These are phyloP conservation scores for Ptychochromis oligacanthus DNA, from an alignment of 2,113 vertebrate genomes.

Conservation along the genomic window DNA sequence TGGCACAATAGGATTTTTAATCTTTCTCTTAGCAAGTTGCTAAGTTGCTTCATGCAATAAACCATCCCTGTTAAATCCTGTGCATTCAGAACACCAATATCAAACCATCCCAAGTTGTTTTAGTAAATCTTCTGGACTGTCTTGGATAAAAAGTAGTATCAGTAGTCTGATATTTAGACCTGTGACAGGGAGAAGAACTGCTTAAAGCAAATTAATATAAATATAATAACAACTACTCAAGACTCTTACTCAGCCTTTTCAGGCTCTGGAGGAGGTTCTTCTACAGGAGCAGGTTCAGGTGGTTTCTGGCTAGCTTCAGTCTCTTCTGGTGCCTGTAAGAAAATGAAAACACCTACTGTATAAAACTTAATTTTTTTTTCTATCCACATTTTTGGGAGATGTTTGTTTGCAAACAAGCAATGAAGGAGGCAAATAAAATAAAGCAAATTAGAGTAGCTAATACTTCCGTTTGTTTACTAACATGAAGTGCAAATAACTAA, in stretches of 20 bases:
- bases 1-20: neutral
- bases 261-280: slow-evolving; percentile 77
- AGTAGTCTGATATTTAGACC: neutral
- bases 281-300: slow-evolving; percentile 67
- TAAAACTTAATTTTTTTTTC: neutral
- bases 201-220: neutral
- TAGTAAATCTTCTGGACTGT: neutral
- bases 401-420: neutral
- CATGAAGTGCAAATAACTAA: no score
- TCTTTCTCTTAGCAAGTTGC: no score
- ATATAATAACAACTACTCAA: neutral
- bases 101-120: neutral
- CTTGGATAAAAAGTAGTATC: neutral
- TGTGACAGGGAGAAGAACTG: neutral
- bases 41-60: neutral
- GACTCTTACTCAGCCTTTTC: slow-evolving; percentile 88
- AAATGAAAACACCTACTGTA: neutral
- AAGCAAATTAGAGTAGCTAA: no score
- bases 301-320: slow-evolving; percentile 66
- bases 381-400: neutral
- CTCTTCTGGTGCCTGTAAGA: slow-evolving; percentile 69
- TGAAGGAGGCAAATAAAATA: neutral
- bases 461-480: no score
- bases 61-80: neutral
- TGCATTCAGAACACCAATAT: neutral